These are phyloP conservation scores for Scrobipalpa costella DNA, from an alignment of 2,888 invertebrate genomes.

Conservation along the genomic window DNA sequence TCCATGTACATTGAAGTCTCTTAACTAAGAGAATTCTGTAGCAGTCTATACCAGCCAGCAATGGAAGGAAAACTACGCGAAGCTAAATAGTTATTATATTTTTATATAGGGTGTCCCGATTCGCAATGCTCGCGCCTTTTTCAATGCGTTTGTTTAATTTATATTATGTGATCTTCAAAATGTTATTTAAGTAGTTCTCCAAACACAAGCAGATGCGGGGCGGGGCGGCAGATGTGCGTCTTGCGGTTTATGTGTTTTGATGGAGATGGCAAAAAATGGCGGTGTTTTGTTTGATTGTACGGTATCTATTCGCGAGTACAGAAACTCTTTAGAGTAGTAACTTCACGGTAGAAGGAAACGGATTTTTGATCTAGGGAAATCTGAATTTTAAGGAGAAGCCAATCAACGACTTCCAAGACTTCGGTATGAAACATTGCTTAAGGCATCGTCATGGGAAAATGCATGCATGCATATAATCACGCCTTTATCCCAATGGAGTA, in stretches of 20 bases:
- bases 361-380: too few species aligned
- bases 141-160: slow-evolving; percentile 77
- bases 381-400: too few species aligned
- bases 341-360: too few species aligned
- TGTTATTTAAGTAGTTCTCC: slow-evolving; percentile 75
- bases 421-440: too few species aligned
- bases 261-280: slow-evolving; percentile 35
- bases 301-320: neutral
- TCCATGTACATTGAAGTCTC: neutral
- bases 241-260: slow-evolving; percentile 56
- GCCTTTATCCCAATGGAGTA: too few species aligned
- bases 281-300: neutral
- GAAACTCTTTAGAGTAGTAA: neutral
- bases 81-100: neutral
- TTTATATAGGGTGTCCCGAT: slow-evolving; percentile 42
- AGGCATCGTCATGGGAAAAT: too few species aligned
- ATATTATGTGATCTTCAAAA: slow-evolving; percentile 78
- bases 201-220: slow-evolving; percentile 73
- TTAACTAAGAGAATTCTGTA: too few species aligned
- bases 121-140: slow-evolving; percentile 72
- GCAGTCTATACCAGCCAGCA: neutral
- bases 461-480: too few species aligned
- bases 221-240: slow-evolving; percentile 45
- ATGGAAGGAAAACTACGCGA: neutral
- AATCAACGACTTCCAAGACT: too few species aligned